A percentile compares a stretch with the other conserved stretches of the same genome.
Evolutionary conservation across 1,140 invertebrate species (phyloP).

Genomic region (Proctacanthus coquilletti): DNA sequence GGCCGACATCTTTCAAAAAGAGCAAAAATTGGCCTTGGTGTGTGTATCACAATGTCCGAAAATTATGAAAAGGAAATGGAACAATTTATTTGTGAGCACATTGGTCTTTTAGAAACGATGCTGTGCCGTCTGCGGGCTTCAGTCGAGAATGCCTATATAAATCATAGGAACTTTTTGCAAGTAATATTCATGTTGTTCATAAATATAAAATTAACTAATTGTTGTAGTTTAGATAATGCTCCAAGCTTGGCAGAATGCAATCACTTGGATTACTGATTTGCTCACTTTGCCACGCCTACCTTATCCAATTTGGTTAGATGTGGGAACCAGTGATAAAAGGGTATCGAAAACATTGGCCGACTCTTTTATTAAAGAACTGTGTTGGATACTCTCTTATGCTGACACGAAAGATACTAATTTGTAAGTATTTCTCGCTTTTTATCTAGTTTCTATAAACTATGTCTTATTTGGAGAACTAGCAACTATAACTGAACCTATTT

Average conservation of each 20-base stretch:
- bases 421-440: constrained; percentile 44
- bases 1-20: constrained; percentile 9
- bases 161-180: constrained; percentile 24
- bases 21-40: constrained; percentile 40
- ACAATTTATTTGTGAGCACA: constrained; percentile 61
- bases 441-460: constrained; percentile 5
- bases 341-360: constrained; percentile 34
- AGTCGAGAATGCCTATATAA: constrained; percentile 34
- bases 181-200: background rate
- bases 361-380: constrained; percentile 40
- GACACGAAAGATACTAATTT: constrained; percentile 71
- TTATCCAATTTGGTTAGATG: constrained; percentile 50
- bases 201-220: background rate
- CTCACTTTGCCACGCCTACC: constrained; percentile 47
- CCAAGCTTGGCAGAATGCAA: constrained; percentile 34
- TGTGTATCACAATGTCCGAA: constrained; percentile 27
- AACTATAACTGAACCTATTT: too few relatives aligned
- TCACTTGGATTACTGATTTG: constrained; percentile 44
- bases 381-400: constrained; percentile 38
- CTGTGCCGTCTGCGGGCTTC: constrained; percentile 52
- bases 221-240: constrained; percentile 29
- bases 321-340: constrained; percentile 35
- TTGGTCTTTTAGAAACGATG: constrained; percentile 60
- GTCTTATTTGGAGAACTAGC: constrained; percentile 8
- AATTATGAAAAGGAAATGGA: constrained; percentile 39